Evolutionary conservation across 1,140 invertebrate species (phyloP).

Genomic region (Tenebrio molitor): DNA sequence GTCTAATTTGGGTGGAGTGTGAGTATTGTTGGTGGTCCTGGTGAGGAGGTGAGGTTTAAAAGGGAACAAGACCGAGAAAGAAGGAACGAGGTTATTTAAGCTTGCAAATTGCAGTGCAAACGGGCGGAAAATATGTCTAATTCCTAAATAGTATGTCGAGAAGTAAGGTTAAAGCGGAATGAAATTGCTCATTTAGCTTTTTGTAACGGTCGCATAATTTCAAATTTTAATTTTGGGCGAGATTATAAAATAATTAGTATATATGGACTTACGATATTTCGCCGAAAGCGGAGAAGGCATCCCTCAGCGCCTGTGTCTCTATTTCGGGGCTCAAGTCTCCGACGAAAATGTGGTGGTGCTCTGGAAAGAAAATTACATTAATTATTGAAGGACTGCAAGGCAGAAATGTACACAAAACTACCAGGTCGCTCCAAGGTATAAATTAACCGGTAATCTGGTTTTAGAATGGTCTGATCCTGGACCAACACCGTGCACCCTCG

Average conservation of each 20-base stretch:
- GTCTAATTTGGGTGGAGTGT: constrained; percentile 6
- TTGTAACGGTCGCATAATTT: constrained; percentile 36
- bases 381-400: constrained; percentile 42
- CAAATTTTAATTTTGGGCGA: constrained; percentile 44
- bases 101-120: constrained; percentile 52
- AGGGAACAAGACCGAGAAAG: not conserved
- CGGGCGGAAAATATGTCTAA: constrained; percentile 54
- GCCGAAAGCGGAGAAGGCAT: constrained; percentile 98
- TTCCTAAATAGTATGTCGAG: constrained; percentile 48
- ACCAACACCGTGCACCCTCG: constrained; percentile 22
- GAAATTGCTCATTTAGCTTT: constrained; percentile 44
- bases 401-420: constrained; percentile 46
- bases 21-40: not conserved
- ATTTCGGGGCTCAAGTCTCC: constrained; percentile 99
- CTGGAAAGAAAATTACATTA: constrained; percentile 67
- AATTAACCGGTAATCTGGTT: constrained; percentile 47
- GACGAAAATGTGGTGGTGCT: constrained; percentile 99
- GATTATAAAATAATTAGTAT: constrained; percentile 47
- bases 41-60: not conserved
- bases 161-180: constrained; percentile 30
- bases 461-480: constrained; percentile 20
- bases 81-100: constrained; percentile 32
- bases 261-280: constrained; percentile 85
- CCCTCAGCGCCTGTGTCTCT: constrained; percentile 95
- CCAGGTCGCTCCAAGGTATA: constrained; percentile 27